Evolutionary conservation across 1,140 invertebrate genomes (phyloP).

Genomic region (Eumaeus atala): DNA sequence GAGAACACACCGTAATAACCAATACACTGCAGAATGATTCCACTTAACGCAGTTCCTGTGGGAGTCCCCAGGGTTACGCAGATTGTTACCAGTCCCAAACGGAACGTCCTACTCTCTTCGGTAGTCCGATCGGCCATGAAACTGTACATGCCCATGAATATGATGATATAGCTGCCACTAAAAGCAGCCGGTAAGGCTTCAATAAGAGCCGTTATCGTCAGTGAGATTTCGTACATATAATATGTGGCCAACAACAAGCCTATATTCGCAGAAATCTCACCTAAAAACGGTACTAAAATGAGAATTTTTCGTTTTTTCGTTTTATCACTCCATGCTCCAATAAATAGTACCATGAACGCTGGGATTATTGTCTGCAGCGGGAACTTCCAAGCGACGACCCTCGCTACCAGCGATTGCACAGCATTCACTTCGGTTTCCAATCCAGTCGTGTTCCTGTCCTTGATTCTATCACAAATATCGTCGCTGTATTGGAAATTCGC

Average conservation of each 20-base stretch:
- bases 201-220: conserved; percentile 73
- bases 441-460: conserved; percentile 64
- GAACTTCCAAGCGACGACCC: conserved; percentile 74
- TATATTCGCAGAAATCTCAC: conserved; percentile 73
- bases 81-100: conserved; percentile 72
- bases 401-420: conserved; percentile 75
- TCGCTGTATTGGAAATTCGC: conserved; percentile 76
- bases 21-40: conserved; percentile 42
- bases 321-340: conserved; percentile 79
- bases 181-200: conserved; percentile 75
- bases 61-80: conserved; percentile 67
- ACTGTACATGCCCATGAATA: conserved; percentile 78
- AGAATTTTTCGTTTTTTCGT: conserved; percentile 79
- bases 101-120: conserved; percentile 75
- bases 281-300: conserved; percentile 76
- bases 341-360: conserved; percentile 76
- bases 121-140: conserved; percentile 76
- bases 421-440: conserved; percentile 66
- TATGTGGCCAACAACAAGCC: conserved; percentile 61
- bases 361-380: conserved; percentile 74
- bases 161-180: conserved; percentile 75
- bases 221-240: conserved; percentile 68
- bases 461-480: conserved; percentile 76
- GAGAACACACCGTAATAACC: conserved; percentile 66
- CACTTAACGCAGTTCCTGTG: conserved; percentile 60